These are phyloP conservation scores for Damaliscus lunatus DNA, from an alignment of 2,113 vertebrate genomes.

Conservation along the genomic window DNA sequence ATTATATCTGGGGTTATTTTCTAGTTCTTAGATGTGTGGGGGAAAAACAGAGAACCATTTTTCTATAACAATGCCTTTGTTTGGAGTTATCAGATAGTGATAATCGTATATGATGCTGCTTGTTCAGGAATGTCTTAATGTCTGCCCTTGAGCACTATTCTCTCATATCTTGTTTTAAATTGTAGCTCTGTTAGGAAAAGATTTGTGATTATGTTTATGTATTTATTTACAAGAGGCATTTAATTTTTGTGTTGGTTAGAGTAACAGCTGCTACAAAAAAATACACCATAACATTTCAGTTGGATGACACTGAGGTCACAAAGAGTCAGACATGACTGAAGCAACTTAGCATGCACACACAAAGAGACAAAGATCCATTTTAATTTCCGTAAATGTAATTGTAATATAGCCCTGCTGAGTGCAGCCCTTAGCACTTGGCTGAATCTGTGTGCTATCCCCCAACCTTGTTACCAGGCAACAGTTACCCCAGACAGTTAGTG, in stretches of 20 bases:
- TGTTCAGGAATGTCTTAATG: neutral
- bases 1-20: neutral
- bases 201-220: neutral
- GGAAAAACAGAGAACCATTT: neutral
- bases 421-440: neutral
- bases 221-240: neutral
- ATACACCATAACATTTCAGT: neutral
- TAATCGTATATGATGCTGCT: neutral
- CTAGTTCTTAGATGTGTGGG: neutral
- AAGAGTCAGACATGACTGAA: neutral
- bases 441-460: neutral
- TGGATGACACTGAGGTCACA: neutral
- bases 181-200: neutral
- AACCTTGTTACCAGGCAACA: neutral
- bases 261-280: neutral
- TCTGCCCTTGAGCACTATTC: neutral
- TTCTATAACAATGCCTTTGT: neutral
- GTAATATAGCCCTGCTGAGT: neutral
- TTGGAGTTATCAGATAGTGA: neutral
- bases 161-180: neutral
- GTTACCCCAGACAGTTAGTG: neutral
- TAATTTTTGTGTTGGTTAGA: neutral
- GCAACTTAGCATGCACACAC: rapidly evolving
- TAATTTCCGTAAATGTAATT: neutral
- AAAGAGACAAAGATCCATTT: neutral